Conservation (phyloP, 2,797 vertebrate genomes). For the Echeneis naucrates region DNA sequence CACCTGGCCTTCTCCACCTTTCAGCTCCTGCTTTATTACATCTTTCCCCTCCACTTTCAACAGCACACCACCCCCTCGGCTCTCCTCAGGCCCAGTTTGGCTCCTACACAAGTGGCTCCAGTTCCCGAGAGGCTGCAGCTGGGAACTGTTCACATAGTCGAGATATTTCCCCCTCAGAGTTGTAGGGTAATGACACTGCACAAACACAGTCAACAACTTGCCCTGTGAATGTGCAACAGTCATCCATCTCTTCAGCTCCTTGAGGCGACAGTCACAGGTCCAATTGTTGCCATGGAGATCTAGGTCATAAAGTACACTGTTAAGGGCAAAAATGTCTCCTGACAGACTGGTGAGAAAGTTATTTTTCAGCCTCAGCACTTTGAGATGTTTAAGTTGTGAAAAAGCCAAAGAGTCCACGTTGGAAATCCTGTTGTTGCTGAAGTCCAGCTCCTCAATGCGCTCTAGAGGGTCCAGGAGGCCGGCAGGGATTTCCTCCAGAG, state of each 20-base stretch:
- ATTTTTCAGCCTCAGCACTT: slow-evolving; percentile 90
- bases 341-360: slow-evolving; percentile 89
- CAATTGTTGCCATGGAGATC: slow-evolving; percentile 94
- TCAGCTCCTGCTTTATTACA: slow-evolving; percentile 16
- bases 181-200: slow-evolving; percentile 89
- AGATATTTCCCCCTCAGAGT: slow-evolving; percentile 90
- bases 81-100: slow-evolving; percentile 61
- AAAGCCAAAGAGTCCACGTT: slow-evolving; percentile 85
- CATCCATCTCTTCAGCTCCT: slow-evolving; percentile 91
- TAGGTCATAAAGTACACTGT: slow-evolving; percentile 87
- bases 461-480: slow-evolving; percentile 89
- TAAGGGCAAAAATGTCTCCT: slow-evolving; percentile 87
- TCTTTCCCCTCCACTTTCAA: slow-evolving; percentile 48
- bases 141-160: slow-evolving; percentile 90
- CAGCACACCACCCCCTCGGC: slow-evolving; percentile 57
- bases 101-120: slow-evolving; percentile 67
- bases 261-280: slow-evolving; percentile 93
- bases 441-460: slow-evolving; percentile 89
- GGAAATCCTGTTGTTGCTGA: slow-evolving; percentile 89
- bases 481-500: slow-evolving; percentile 86
- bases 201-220: slow-evolving; percentile 89
- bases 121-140: slow-evolving; percentile 79
- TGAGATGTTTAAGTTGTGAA: slow-evolving; percentile 81
- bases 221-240: slow-evolving; percentile 88
- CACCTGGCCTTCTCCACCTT: slow-evolving; percentile 33